Base-by-base conservation (phyloP, 2,113 vertebrate species). In the Cyanoramphus novaezelandiae region DNA sequence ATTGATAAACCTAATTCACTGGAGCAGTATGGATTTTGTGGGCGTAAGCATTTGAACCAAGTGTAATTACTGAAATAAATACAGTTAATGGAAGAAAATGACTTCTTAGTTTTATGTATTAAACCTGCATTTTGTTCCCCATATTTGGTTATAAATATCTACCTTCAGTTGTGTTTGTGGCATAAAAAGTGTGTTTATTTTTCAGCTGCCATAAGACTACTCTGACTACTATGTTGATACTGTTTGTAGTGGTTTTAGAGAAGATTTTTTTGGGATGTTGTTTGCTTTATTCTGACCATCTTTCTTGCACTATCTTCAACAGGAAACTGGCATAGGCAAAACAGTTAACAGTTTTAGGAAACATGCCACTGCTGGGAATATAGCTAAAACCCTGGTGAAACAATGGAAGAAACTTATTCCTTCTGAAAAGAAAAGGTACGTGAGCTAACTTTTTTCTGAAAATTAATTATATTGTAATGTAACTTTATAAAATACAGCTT, bases 301-400 rank as follows among this genome's bases (percentile, higher is more conserved):
- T 84, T 79, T 77, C 46, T 88, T 82, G 49, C 17, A 16, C 39
- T 70, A 0, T 85, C 27, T 71, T 81, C 69, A 77, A 95, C 86
- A 99, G 98, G 98, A 99, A 98, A 99, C 98, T 60, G 98, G 98
- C 93, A 98, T 98, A 74, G 98, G 98, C 21, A 99, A 99, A 98
- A 96, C 95, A 1, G 98, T 98, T 11, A 98, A 99, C 77, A 91
- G 98, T 64, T 97, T 99, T 70, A 98, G 98, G 50, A 98, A 98
- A 83, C 97, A 99, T 92, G 82, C 86, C 35, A 90, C 94, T 78
- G 98, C 97, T 72, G 98, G 98, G 50, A 98, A 97, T 81, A 24
- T 98, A 72, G 98, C 98, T 69, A 98, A 98, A 95, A 93, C 86
- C 11, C 96, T 98, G 49, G 97, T 99, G 60, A 97, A 91, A 90